phyloP scores from a whole-genome alignment of 2,113 vertebrate genomes.

The Euleptes europaea region DNA sequence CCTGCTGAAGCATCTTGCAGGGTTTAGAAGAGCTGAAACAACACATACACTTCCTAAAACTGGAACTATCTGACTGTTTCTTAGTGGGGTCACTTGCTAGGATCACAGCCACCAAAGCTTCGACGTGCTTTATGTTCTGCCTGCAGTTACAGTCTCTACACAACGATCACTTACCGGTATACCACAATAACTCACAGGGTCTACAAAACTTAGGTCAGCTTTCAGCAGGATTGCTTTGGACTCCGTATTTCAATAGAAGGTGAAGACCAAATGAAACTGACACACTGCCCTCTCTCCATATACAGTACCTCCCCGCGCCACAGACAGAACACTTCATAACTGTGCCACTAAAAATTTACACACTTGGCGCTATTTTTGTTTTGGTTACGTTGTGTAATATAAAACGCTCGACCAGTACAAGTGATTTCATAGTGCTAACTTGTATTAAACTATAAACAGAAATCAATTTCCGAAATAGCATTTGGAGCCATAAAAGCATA shows the following conservation, averaged over 20 bases:
- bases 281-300: constrained; percentile 6
- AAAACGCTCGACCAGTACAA: constrained; percentile 44
- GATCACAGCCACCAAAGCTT: background rate
- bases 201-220: background rate
- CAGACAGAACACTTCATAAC: background rate
- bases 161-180: background rate
- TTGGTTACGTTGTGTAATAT: constrained; percentile 17
- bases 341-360: constrained; percentile 19
- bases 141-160: background rate
- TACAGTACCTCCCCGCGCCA: background rate
- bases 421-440: constrained; percentile 50
- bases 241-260: constrained; percentile 5
- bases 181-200: constrained; percentile 12
- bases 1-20: background rate
- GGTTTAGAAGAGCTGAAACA: background rate
- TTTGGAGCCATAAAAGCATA: constrained; percentile 63
- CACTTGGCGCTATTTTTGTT: constrained; percentile 33
- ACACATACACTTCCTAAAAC: background rate
- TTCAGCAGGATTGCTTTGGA: background rate
- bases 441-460: constrained; percentile 52
- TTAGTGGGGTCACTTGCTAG: background rate
- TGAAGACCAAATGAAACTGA: background rate
- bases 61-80: too few relatives aligned
- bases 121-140: background rate
- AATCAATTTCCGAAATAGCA: constrained; percentile 62